These are phyloP conservation scores for Antheraea assamensis DNA, from an alignment of 2,888 invertebrate species.

Conservation along the genomic window DNA sequence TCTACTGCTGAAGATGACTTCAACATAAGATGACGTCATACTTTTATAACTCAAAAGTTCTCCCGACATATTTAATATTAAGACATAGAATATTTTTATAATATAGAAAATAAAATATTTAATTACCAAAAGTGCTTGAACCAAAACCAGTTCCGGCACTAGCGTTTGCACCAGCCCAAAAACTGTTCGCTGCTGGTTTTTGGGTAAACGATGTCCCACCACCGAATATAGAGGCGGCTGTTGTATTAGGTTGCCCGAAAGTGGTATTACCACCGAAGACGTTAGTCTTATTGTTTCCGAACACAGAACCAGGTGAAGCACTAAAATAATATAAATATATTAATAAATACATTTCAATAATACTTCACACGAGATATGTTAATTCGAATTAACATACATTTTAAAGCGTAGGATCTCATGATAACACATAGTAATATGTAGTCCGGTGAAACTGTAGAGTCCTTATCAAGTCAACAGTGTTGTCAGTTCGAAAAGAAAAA, in stretches of 20 bases:
- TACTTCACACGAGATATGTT: no score
- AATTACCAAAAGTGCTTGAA: constrained; percentile 61
- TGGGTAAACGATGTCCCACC: constrained; percentile 56
- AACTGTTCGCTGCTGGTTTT: constrained; percentile 54
- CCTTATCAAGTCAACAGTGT: no score
- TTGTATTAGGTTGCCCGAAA: constrained; percentile 62
- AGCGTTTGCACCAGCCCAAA: constrained; percentile 59
- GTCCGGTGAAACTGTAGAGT: no score
- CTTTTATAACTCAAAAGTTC: no score
- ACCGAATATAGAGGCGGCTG: constrained; percentile 63
- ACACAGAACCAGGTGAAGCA: constrained; percentile 60
- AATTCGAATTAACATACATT: no score
- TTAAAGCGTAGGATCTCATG: no score
- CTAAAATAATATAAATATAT: neutral
- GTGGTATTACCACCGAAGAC: constrained; percentile 65
- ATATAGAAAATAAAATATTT: neutral
- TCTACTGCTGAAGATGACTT: no score
- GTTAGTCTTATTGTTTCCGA: constrained; percentile 56
- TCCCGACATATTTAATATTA: no score
- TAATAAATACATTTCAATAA: no score
- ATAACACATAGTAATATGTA: no score
- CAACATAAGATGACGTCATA: no score
- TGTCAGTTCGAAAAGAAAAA: no score
- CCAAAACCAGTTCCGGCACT: constrained; percentile 58
- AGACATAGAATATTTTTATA: neutral